Percentiles rank a stretch among this genome's conserved stretches.
phyloP scores from a whole-genome alignment of 2,888 invertebrate genomes.

The Escarpia spicata region DNA sequence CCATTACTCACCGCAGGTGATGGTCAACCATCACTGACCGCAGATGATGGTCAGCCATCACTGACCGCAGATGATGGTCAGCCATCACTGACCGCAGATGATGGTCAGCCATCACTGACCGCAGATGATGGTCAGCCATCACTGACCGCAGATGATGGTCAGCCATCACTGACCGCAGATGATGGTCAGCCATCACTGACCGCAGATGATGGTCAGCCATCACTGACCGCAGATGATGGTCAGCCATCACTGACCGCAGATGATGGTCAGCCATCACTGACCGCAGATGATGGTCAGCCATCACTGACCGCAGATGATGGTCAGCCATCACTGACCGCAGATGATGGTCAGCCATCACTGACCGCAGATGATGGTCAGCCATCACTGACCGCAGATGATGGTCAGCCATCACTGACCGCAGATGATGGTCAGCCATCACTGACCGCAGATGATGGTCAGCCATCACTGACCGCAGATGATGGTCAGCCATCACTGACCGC shows the following conservation, averaged over 20 bases:
- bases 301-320: not conserved
- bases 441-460: not conserved
- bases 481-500: not conserved
- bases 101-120: not conserved
- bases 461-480: too few species aligned
- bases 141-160: not conserved
- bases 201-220: not conserved
- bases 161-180: not conserved
- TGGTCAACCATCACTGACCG: not conserved
- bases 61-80: not conserved
- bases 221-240: not conserved
- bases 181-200: not conserved
- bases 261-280: not conserved
- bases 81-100: too few species aligned
- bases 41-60: not conserved
- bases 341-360: not conserved
- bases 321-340: not conserved
- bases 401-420: not conserved
- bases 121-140: not conserved
- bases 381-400: too few species aligned
- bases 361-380: not conserved
- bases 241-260: not conserved
- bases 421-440: not conserved
- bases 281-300: not conserved
- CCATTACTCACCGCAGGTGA: too few species aligned